These are phyloP conservation scores for Myotis daubentonii DNA, from an alignment of 2,797 vertebrate species.

Conservation along the genomic window DNA sequence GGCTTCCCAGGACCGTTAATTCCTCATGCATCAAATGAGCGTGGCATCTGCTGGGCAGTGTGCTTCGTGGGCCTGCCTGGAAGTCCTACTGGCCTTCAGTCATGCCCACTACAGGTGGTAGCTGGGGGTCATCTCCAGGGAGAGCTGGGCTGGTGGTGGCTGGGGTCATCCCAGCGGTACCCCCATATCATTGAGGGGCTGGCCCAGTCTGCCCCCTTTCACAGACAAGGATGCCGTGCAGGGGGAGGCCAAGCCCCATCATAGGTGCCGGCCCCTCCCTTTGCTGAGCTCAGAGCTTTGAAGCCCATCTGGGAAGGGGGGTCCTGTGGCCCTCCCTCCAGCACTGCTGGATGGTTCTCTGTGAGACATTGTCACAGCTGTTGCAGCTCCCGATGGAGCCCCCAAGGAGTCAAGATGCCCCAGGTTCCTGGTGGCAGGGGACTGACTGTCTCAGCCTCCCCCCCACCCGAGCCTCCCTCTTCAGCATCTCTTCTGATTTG, in stretches of 20 bases:
- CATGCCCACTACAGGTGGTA: too few species aligned
- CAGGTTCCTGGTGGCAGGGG: background rate
- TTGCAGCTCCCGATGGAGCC: background rate
- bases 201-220: background rate
- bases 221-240: background rate
- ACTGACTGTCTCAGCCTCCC: too few species aligned
- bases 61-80: background rate
- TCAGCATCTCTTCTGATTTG: too few species aligned
- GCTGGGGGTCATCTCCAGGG: too few species aligned
- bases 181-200: background rate
- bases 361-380: background rate
- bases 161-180: too few species aligned
- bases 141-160: too few species aligned
- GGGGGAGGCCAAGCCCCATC: too few species aligned
- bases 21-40: accelerated
- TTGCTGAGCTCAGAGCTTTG: background rate
- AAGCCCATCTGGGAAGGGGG: background rate
- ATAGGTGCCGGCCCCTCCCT: background rate
- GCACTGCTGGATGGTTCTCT: background rate
- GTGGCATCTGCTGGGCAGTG: background rate
- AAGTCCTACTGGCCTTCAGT: background rate
- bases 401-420: background rate
- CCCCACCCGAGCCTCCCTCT: accelerated
- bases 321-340: background rate
- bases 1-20: background rate